Percentiles rank a stretch among this genome's conserved stretches.
These are phyloP conservation scores for Cryptoprocta ferox DNA, from an alignment of 2,797 vertebrate genomes.

Conservation along the genomic window DNA sequence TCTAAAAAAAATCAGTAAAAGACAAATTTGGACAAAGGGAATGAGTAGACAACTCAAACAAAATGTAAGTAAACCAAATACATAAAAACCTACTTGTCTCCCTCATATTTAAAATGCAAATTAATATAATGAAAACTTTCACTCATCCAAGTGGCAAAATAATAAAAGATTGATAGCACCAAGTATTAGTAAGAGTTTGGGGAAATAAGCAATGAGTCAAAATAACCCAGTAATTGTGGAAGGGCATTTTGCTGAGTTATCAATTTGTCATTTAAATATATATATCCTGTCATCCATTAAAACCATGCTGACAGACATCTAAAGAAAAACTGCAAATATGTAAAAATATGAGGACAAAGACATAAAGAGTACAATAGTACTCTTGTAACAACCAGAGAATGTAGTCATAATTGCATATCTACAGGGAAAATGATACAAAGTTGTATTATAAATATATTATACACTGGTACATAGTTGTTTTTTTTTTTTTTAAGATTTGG, in stretches of 20 bases:
- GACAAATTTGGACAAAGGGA: not conserved
- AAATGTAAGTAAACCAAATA: not conserved
- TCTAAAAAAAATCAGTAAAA: not conserved
- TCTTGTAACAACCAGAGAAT: not conserved
- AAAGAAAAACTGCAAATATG: not conserved
- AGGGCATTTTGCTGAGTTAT: not conserved
- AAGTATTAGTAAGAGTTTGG: not conserved
- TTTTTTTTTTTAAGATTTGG: too few species aligned
- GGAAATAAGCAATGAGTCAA: not conserved
- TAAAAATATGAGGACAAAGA: not conserved
- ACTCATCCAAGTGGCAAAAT: not conserved
- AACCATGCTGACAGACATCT: not conserved
- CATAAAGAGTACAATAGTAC: not conserved
- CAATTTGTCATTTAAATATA: not conserved
- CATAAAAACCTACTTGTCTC: not conserved
- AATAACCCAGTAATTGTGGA: not conserved
- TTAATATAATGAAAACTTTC: not conserved
- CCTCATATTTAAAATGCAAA: not conserved
- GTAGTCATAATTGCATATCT: not conserved
- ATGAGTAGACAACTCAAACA: not conserved
- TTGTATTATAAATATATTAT: not conserved
- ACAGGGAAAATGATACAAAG: not conserved
- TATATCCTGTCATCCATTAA: not conserved
- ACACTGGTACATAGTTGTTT: not conserved
- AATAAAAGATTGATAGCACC: not conserved